Evolutionary conservation across 2,113 vertebrate genomes (phyloP).

Genomic region (Semnornis frantzii): DNA sequence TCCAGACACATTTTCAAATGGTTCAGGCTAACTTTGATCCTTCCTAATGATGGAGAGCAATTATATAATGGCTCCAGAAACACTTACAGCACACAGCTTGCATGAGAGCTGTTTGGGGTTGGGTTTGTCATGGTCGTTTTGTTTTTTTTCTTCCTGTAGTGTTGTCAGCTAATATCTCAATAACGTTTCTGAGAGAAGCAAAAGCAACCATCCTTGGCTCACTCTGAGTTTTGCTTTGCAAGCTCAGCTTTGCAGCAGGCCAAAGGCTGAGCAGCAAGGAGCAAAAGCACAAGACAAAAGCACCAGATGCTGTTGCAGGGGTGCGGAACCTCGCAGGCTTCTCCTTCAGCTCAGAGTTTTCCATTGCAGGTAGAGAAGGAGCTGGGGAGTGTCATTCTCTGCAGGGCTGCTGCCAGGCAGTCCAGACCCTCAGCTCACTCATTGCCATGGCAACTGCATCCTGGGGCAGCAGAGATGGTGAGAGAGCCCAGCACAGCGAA

Average conservation of each 20-base stretch:
- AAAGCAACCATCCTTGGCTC: neutral
- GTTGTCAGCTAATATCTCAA: neutral
- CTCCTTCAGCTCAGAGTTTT: neutral
- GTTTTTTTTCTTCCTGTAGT: neutral
- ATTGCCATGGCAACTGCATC: neutral
- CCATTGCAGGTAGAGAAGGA: neutral
- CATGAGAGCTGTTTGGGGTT: no score
- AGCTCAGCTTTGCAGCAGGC: neutral
- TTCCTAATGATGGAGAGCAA: conserved; percentile 22
- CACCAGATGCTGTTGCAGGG: rapidly evolving
- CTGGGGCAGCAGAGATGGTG: neutral
- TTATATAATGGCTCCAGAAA: conserved; percentile 42
- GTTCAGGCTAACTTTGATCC: conserved; percentile 54
- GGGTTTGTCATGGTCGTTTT: neutral
- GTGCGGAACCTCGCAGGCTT: neutral
- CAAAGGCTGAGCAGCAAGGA: neutral
- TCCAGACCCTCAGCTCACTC: neutral
- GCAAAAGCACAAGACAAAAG: neutral
- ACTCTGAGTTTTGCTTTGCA: neutral
- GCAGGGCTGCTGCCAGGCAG: neutral
- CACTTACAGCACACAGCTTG: neutral
- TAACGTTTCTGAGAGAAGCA: neutral
- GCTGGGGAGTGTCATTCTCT: rapidly evolving
- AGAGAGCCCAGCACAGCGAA: neutral
- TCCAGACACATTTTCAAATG: conserved; percentile 55